Percentiles rank a stretch among this genome's conserved stretches.
phyloP scores from a whole-genome alignment of 2,888 invertebrate genomes.

The Thera obeliscata region DNA sequence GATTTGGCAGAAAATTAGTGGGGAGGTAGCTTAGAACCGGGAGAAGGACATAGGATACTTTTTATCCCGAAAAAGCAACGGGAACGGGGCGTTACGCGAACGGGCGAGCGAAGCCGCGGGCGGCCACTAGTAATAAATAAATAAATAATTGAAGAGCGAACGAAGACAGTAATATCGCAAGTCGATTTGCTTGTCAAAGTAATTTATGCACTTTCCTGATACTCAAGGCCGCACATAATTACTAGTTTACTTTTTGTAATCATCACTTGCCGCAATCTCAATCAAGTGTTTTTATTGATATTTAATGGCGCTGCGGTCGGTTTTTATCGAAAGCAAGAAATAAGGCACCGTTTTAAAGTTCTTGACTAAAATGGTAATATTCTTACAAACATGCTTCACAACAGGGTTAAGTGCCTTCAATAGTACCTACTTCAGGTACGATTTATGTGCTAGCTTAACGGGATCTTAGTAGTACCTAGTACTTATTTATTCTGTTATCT shows the following conservation, averaged over 20 bases:
- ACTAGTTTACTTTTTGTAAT: constrained; percentile 21
- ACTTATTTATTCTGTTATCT: too few relatives aligned
- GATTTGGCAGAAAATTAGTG: too few relatives aligned
- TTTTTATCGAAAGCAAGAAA: constrained; percentile 9
- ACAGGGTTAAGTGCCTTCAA: not conserved
- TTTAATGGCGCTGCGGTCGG: constrained; percentile 14
- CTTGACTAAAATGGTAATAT: not conserved
- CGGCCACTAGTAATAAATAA: not conserved
- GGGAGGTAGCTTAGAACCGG: too few relatives aligned
- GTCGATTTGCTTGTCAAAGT: constrained; percentile 16
- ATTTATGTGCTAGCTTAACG: not conserved
- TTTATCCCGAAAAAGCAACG: not conserved
- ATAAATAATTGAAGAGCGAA: not conserved
- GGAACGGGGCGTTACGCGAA: not conserved
- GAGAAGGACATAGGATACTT: too few relatives aligned
- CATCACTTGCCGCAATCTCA: constrained; percentile 15
- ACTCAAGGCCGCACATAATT: constrained; percentile 26
- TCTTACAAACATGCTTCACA: not conserved
- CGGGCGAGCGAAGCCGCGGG: too few relatives aligned
- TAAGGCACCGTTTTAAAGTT: not conserved
- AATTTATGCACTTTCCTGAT: constrained; percentile 25
- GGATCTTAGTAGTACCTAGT: not conserved
- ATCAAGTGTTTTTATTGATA: constrained; percentile 23
- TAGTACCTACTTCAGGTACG: not conserved
- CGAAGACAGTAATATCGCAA: constrained; percentile 7